Evolutionary conservation across 1,140 invertebrate species (phyloP).

Genomic region (Zaprionus capensis): DNA sequence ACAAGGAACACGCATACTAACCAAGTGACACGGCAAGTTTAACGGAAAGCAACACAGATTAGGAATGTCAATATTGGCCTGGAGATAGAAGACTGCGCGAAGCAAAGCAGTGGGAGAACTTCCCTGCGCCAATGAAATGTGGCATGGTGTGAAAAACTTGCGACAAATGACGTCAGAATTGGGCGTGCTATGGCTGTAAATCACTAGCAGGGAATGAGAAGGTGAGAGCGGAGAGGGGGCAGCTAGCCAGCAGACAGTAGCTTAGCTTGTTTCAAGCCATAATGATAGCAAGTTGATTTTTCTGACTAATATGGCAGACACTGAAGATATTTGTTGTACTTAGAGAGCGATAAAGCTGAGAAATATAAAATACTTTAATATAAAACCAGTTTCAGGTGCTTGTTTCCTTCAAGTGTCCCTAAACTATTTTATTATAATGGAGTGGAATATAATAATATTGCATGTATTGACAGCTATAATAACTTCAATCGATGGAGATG

Average conservation of each 20-base stretch:
- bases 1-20: conserved; percentile 74
- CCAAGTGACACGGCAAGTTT: conserved; percentile 80
- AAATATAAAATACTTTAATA: no score
- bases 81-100: conserved; percentile 23
- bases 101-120: neutral
- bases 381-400: no score
- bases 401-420: no score
- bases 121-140: neutral
- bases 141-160: conserved; percentile 17
- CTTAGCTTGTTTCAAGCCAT: neutral
- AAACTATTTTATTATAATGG: no score
- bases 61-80: conserved; percentile 80
- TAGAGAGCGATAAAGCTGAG: no score
- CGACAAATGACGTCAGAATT: conserved; percentile 67
- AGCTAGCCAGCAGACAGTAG: neutral
- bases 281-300: neutral
- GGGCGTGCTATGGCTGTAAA: conserved; percentile 39
- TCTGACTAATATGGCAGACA: neutral
- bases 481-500: no score
- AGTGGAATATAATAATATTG: no score
- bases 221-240: neutral
- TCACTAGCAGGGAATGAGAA: neutral
- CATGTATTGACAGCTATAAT: no score
- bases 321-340: no score
- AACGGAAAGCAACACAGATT: conserved; percentile 74